Percentiles rank a stretch among this genome's conserved stretches.
These are phyloP conservation scores for Redunca redunca DNA, from an alignment of 2,113 vertebrate genomes.

Conservation along the genomic window DNA sequence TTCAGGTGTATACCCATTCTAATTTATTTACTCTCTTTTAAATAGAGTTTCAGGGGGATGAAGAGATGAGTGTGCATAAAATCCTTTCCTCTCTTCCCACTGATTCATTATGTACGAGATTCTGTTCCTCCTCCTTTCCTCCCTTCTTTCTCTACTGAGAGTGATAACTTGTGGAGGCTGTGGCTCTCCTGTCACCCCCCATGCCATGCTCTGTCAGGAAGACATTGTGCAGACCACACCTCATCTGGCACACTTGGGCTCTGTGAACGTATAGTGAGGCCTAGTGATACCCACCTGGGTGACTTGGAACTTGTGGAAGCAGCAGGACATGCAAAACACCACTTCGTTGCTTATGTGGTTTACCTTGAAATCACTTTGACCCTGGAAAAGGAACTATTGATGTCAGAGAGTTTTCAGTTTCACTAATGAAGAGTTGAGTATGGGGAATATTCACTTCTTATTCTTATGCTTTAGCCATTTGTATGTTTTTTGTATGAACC, in stretches of 20 bases:
- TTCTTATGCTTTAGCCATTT: not conserved
- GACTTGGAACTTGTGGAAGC: not conserved
- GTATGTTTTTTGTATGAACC: not conserved
- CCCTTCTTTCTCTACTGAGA: not conserved
- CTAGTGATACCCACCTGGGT: not conserved
- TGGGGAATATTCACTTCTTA: not conserved
- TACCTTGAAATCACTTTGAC: not conserved
- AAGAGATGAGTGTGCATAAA: not conserved
- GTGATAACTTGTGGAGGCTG: not conserved
- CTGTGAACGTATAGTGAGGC: not conserved
- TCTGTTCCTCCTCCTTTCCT: not conserved
- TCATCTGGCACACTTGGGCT: not conserved
- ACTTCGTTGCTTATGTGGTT: not conserved
- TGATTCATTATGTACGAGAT: not conserved
- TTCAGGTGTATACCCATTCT: not conserved
- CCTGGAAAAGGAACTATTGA: not conserved
- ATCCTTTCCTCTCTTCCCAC: not conserved
- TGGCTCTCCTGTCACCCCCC: not conserved
- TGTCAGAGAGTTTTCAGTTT: not conserved
- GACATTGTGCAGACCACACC: not conserved
- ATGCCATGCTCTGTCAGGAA: not conserved
- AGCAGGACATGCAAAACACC: not conserved
- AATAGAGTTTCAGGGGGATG: not conserved
- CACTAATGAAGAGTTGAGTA: not conserved
- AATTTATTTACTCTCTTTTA: not conserved